Evolutionary conservation across 2,888 invertebrate species (phyloP).

Genomic region (Spatulosminthurus flaviceps): DNA sequence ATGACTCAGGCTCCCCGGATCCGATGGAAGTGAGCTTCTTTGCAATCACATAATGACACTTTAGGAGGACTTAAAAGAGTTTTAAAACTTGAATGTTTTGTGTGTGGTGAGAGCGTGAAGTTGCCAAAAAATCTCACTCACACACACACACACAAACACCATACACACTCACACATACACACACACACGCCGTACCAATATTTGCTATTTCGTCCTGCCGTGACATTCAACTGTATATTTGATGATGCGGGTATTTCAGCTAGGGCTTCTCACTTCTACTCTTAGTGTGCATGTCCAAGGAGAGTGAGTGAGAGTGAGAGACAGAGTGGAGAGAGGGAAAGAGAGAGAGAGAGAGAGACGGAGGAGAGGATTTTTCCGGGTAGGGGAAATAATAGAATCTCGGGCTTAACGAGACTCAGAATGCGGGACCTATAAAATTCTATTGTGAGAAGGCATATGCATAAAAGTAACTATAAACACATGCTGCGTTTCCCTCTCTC

Average conservation of each 20-base stretch:
- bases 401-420: slow-evolving; percentile 36
- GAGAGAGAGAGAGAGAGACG: background rate
- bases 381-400: slow-evolving; percentile 51
- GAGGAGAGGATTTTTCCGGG: slow-evolving; percentile 45
- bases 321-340: background rate
- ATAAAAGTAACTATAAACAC: slow-evolving; percentile 27
- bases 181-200: slow-evolving; percentile 19
- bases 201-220: slow-evolving; percentile 25
- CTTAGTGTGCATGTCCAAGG: slow-evolving; percentile 45
- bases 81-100: slow-evolving; percentile 24
- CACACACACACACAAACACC: too few species aligned
- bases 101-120: slow-evolving; percentile 6
- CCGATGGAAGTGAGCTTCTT: background rate
- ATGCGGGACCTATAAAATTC: slow-evolving; percentile 41
- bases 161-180: too few species aligned
- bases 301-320: background rate
- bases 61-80: slow-evolving; percentile 27
- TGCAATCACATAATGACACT: slow-evolving; percentile 18
- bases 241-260: slow-evolving; percentile 43
- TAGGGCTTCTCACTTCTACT: slow-evolving; percentile 37
- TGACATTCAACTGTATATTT: slow-evolving; percentile 27
- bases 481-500: slow-evolving; percentile 19
- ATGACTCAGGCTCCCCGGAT: slow-evolving; percentile 18
- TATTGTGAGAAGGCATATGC: slow-evolving; percentile 27
- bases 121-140: slow-evolving; percentile 24